Evolutionary conservation across 2,797 vertebrate genomes (phyloP).

Genomic region (Leptodactylus fallax): DNA sequence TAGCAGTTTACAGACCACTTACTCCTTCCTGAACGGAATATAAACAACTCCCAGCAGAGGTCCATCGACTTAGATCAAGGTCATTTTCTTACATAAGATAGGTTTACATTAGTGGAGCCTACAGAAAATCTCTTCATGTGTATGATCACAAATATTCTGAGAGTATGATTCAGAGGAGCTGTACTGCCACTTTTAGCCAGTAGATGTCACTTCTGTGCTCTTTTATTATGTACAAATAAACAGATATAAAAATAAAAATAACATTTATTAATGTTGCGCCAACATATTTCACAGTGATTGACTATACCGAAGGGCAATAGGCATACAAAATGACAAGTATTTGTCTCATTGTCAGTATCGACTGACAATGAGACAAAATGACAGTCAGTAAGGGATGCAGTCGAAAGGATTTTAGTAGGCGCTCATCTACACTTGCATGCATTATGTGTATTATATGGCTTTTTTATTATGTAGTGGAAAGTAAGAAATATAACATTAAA

Average conservation of each 20-base stretch:
- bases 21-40: neutral
- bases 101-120: no score
- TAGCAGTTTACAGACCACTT: neutral
- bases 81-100: neutral
- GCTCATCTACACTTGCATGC: no score
- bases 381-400: neutral
- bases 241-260: neutral
- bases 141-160: neutral
- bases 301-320: neutral
- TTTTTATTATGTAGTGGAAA: no score
- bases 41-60: neutral
- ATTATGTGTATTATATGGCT: no score
- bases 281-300: neutral
- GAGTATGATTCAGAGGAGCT: neutral
- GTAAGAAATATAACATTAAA: no score
- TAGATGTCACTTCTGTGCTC: slow-evolving; percentile 27
- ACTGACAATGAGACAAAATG: neutral
- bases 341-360: no score
- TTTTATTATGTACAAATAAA: slow-evolving; percentile 15
- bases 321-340: neutral
- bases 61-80: neutral
- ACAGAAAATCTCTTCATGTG: neutral
- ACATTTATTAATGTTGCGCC: neutral
- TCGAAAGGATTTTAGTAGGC: no score
- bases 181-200: neutral